Percentiles rank a stretch among this genome's conserved stretches.
These are phyloP conservation scores for Sitta carolinensis DNA, from an alignment of 2,797 vertebrate species.

Conservation along the genomic window DNA sequence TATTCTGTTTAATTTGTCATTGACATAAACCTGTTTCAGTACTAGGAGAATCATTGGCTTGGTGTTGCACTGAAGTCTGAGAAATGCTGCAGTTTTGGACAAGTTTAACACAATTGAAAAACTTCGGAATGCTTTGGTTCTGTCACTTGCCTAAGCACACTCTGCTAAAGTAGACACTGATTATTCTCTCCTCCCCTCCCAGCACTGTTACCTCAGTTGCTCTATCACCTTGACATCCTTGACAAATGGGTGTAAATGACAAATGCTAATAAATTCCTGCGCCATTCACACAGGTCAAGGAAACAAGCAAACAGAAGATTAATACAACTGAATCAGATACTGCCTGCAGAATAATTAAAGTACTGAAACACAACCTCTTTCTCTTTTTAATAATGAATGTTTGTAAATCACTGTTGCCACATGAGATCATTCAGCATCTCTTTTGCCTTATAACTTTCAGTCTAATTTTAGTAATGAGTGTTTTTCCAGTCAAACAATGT, in stretches of 20 bases:
- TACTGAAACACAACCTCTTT: background rate
- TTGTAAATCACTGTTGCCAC: constrained; percentile 34
- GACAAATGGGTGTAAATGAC: background rate
- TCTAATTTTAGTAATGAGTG: constrained; percentile 49
- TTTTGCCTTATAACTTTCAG: background rate
- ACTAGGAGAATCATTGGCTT: background rate
- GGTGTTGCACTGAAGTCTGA: background rate
- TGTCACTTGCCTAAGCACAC: background rate
- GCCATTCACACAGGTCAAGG: constrained; percentile 1
- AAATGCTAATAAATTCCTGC: constrained; percentile 2
- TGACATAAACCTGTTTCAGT: background rate
- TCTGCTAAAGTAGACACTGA: background rate
- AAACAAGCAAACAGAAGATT: constrained; percentile 24
- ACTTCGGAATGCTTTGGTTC: background rate
- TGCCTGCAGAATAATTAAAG: constrained; percentile 14
- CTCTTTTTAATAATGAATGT: background rate
- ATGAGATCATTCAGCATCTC: constrained; percentile 22
- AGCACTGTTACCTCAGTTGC: background rate
- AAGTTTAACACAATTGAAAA: background rate
- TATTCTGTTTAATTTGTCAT: background rate
- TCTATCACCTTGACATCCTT: background rate
- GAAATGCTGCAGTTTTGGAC: background rate
- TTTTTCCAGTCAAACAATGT: constrained; percentile 34
- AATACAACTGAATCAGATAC: background rate
- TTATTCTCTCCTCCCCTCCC: background rate